These are phyloP conservation scores for Pogonomyrmex barbatus DNA, from an alignment of 1,140 invertebrate species.

Conservation along the genomic window DNA sequence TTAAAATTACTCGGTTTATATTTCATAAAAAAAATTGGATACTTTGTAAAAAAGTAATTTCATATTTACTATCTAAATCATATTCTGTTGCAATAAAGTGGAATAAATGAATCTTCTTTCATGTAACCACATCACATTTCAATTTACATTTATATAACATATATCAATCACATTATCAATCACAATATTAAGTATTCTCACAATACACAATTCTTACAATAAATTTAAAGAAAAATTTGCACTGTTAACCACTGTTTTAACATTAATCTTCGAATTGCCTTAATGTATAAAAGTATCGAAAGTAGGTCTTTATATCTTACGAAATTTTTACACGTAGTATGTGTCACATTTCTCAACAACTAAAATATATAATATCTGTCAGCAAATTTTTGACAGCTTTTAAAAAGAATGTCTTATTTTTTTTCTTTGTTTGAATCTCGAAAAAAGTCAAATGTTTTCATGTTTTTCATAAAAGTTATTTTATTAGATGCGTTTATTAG, in stretches of 20 bases:
- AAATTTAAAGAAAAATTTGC: neutral
- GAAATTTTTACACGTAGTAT: conserved; percentile 11
- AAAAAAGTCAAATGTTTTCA: too few species aligned
- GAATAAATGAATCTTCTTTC: neutral
- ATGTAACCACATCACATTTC: neutral
- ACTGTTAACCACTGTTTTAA: neutral
- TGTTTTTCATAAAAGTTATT: neutral
- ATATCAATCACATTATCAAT: too few species aligned
- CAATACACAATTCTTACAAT: too few species aligned
- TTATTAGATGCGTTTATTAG: neutral
- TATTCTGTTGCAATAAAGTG: neutral
- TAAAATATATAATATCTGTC: neutral
- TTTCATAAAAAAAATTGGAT: neutral
- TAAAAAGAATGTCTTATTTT: neutral
- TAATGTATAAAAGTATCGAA: neutral
- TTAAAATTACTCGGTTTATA: neutral
- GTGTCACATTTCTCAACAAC: neutral
- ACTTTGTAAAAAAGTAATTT: neutral
- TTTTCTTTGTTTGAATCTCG: too few species aligned
- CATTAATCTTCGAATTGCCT: neutral
- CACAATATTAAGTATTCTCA: neutral
- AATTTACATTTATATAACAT: neutral
- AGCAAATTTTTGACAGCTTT: neutral
- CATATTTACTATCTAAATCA: neutral
- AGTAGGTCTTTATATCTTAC: neutral